Evolutionary conservation across 2,888 invertebrate genomes (phyloP), one percentile per base, ranked within the genome.

Genomic region (Junonia oenone): DNA sequence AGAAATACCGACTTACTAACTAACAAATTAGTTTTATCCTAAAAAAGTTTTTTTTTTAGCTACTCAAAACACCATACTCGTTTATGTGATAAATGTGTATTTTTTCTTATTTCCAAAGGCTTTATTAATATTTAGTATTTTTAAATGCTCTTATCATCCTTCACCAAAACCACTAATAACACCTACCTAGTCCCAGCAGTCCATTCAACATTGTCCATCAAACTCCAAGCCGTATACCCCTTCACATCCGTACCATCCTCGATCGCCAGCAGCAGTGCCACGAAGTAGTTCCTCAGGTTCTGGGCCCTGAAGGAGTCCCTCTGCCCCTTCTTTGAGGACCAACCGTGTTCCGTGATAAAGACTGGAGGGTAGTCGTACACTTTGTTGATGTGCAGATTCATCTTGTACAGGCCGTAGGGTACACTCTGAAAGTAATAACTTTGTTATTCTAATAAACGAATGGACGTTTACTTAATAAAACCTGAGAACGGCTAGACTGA

Each of bases 161-260:
- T n/a, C n/a, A n/a, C n/a, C n/a, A n/a, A n/a, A n/a, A n/a, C n/a
- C 1, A 49, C 13, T n/a, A 47, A 45, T 38, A 14, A n/a, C 11
- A 8, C 13, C n/a, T 66, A 92, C 90, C 81, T 85, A 59, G 89
- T 93, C 0, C 94, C 94, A 37, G 75, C 73, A 0, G 67, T 69
- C 93, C 94, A 94, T 68, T 94, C 94, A 40, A 94, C 91, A 65
- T 93, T 93, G 65, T 95, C 95, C 83, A 94, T 84, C 0, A 94
- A 76, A 43, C 92, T 92, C 93, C 94, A 94, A 0, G 86, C 89
- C 0, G 92, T 90, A 64, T 93, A 94, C 0, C 92, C 93, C 26
- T 64, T 68, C 0, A 92, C 74, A 0, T 87, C 69, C 0, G 90
- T 84, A 0, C 90, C 90, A 35, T 92, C 91, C 56, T 90, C 87